These are phyloP conservation scores for Tetanocera ferruginea DNA, from an alignment of 2,888 invertebrate genomes.

Conservation along the genomic window DNA sequence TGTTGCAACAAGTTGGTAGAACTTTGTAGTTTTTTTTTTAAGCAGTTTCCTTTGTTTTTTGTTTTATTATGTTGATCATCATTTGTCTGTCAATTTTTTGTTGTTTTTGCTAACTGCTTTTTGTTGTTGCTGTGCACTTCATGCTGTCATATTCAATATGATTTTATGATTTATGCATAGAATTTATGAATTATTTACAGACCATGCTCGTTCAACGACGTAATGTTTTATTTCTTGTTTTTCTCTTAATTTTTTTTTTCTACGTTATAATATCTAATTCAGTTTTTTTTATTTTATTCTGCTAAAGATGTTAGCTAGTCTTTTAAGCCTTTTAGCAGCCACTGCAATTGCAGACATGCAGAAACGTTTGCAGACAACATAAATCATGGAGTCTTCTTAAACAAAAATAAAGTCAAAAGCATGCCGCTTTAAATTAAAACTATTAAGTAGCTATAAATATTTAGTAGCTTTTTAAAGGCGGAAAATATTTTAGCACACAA, in stretches of 20 bases:
- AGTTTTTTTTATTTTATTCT: too few relatives aligned
- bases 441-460: too few relatives aligned
- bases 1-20: neutral
- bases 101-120: neutral
- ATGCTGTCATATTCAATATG: slow-evolving; percentile 1
- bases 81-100: neutral
- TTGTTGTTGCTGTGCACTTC: neutral
- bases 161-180: slow-evolving; percentile 26
- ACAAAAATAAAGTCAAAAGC: too few relatives aligned
- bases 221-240: neutral
- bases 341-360: too few relatives aligned
- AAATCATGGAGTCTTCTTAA: too few relatives aligned
- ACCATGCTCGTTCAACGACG: neutral
- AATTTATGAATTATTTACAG: slow-evolving; percentile 17
- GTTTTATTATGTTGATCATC: neutral
- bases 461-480: too few relatives aligned
- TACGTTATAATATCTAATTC: too few relatives aligned
- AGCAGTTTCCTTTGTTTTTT: neutral
- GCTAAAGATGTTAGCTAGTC: too few relatives aligned
- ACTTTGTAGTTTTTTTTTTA: neutral
- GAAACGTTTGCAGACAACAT: too few relatives aligned
- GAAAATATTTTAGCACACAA: too few relatives aligned
- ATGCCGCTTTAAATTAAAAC: too few relatives aligned
- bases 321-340: too few relatives aligned
- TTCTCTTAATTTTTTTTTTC: neutral